Evolutionary conservation across 2,888 invertebrate species (phyloP).

Genomic region (Trichogramma dendrolimi): DNA sequence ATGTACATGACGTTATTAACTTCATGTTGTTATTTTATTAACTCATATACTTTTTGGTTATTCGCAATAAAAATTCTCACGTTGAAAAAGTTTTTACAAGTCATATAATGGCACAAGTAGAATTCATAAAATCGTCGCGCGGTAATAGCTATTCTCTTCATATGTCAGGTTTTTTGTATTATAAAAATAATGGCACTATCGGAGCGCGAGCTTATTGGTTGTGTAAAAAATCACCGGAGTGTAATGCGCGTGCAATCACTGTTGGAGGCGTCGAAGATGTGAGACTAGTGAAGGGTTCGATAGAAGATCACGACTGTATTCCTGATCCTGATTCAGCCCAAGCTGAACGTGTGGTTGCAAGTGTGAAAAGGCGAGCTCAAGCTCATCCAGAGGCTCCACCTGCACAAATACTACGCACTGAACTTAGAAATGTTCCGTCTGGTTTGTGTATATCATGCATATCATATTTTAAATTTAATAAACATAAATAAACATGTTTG

Average conservation of each 20-base stretch:
- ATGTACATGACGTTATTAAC: no score
- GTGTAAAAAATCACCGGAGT: neutral
- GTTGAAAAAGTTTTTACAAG: no score
- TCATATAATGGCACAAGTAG: no score
- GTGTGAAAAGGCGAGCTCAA: neutral
- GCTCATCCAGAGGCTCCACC: neutral
- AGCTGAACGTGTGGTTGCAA: neutral
- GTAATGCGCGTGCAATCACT: neutral
- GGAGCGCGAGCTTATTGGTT: neutral
- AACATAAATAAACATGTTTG: no score
- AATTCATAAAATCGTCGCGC: no score
- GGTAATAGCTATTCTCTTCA: no score
- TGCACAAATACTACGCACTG: neutral
- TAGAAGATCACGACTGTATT: neutral
- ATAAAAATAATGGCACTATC: neutral
- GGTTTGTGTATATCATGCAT: neutral
- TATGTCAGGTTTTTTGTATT: neutral
- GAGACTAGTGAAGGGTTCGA: neutral
- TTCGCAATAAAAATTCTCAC: no score
- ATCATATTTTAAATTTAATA: no score
- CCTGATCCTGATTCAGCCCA: neutral
- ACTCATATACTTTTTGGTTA: no score
- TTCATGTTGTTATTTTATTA: no score
- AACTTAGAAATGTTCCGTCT: neutral
- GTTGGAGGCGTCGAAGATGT: neutral